A percentile compares a stretch with the other conserved stretches of the same genome.
Conservation (phyloP, 2,113 vertebrate species). For the Pholis gunnellus region DNA sequence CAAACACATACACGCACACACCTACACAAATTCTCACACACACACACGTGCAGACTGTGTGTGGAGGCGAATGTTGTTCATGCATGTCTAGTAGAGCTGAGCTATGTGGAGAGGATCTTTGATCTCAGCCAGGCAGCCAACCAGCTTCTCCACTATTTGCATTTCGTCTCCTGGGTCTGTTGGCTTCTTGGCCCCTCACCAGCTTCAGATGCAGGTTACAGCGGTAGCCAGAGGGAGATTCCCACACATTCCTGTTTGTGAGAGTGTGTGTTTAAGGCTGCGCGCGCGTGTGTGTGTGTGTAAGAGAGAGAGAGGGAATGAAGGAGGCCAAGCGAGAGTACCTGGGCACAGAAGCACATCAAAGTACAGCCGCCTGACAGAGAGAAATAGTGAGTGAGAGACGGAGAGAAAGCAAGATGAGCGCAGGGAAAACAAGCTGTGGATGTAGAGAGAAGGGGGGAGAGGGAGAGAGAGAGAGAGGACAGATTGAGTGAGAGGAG, state of each 20-base stretch:
- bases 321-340: slow-evolving; percentile 61
- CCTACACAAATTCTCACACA: slow-evolving; percentile 32
- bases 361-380: slow-evolving; percentile 56
- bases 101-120: slow-evolving; percentile 75
- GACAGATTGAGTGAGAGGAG: slow-evolving; percentile 32
- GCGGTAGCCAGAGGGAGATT: slow-evolving; percentile 81
- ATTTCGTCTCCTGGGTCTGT: slow-evolving; percentile 73
- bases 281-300: slow-evolving; percentile 20
- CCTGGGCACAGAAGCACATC: slow-evolving; percentile 68
- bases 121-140: slow-evolving; percentile 74
- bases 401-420: not conserved
- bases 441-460: slow-evolving; percentile 26
- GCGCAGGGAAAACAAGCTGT: slow-evolving; percentile 18
- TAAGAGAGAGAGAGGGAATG: slow-evolving; percentile 32
- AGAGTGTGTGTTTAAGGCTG: slow-evolving; percentile 46
- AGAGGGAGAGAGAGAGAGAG: slow-evolving; percentile 15
- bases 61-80: slow-evolving; percentile 69
- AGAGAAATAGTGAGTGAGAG: slow-evolving; percentile 45
- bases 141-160: slow-evolving; percentile 74
- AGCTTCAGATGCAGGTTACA: slow-evolving; percentile 79
- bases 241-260: slow-evolving; percentile 77
- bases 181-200: slow-evolving; percentile 76
- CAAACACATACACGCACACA: not conserved
- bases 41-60: slow-evolving; percentile 42
- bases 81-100: slow-evolving; percentile 72